These are phyloP conservation scores for Vidua macroura DNA, from an alignment of 2,113 vertebrate species.

Conservation along the genomic window DNA sequence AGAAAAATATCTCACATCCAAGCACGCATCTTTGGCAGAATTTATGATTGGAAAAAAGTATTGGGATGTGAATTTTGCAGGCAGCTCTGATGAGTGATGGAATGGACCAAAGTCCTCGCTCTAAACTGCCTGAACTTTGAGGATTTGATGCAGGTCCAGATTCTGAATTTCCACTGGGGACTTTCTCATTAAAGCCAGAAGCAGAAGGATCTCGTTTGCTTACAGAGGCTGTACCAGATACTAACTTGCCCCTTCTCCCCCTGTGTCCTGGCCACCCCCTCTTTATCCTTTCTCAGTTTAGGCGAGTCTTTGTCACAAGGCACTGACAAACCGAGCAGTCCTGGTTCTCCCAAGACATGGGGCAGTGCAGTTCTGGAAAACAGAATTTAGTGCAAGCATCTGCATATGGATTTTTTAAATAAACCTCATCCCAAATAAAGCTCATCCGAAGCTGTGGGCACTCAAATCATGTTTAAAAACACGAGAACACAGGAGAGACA, in stretches of 20 bases:
- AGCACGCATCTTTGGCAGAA: not conserved
- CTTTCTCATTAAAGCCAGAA: not conserved
- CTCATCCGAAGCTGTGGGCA: not conserved
- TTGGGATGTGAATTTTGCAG: not conserved
- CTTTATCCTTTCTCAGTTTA: not conserved
- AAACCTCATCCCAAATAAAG: not conserved
- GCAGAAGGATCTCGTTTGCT: not conserved
- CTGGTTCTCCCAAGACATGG: not conserved
- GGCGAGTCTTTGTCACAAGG: not conserved
- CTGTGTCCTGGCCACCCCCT: not conserved
- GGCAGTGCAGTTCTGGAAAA: not conserved
- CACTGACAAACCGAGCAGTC: fast-evolving
- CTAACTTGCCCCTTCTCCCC: not conserved
- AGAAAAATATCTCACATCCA: not conserved
- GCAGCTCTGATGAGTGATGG: not conserved
- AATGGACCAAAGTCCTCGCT: not conserved
- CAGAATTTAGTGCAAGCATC: not conserved
- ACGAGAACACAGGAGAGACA: not conserved
- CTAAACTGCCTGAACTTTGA: not conserved
- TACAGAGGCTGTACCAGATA: not conserved
- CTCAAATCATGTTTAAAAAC: not conserved
- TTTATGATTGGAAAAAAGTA: not conserved
- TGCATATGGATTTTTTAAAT: not conserved
- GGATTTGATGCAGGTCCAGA: not conserved
- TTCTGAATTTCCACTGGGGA: not conserved